A percentile compares a stretch with the other conserved stretches of the same genome.
Conservation (phyloP, 2,888 invertebrate genomes). For the Melieria crassipennis region DNA sequence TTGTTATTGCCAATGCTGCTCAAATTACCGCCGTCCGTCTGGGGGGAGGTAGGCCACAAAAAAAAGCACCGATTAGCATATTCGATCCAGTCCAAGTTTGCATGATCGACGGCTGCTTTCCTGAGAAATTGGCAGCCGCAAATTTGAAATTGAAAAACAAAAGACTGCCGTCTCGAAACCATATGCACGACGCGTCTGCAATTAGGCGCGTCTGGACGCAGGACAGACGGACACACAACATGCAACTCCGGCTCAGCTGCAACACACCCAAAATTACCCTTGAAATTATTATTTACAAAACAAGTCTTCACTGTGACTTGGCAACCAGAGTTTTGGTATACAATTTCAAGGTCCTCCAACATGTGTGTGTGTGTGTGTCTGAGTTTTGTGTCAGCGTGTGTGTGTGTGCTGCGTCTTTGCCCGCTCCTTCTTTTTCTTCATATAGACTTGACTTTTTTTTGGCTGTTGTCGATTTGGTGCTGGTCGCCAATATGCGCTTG, state of each 20-base stretch:
- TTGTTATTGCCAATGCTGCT: too few relatives aligned
- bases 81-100: too few relatives aligned
- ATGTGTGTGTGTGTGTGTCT: conserved; percentile 14
- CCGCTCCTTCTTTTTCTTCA: conserved; percentile 47
- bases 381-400: background rate
- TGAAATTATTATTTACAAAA: conserved; percentile 24
- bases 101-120: too few relatives aligned
- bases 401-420: conserved; percentile 7
- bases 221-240: background rate
- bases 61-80: too few relatives aligned
- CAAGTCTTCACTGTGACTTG: background rate
- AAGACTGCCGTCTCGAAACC: too few relatives aligned
- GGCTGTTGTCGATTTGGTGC: background rate
- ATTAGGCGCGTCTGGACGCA: conserved; percentile 29
- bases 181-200: background rate
- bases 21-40: too few relatives aligned
- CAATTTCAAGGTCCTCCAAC: conserved; percentile 32
- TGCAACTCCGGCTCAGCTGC: conserved; percentile 18
- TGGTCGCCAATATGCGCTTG: conserved; percentile 50
- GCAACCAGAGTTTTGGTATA: background rate
- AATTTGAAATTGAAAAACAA: too few relatives aligned
- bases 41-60: too few relatives aligned
- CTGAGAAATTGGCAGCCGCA: too few relatives aligned
- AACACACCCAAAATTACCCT: conserved; percentile 33
- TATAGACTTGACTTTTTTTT: conserved; percentile 39